Conservation (phyloP, 2,797 vertebrate species). For the Eulemur albifrons region DNA sequence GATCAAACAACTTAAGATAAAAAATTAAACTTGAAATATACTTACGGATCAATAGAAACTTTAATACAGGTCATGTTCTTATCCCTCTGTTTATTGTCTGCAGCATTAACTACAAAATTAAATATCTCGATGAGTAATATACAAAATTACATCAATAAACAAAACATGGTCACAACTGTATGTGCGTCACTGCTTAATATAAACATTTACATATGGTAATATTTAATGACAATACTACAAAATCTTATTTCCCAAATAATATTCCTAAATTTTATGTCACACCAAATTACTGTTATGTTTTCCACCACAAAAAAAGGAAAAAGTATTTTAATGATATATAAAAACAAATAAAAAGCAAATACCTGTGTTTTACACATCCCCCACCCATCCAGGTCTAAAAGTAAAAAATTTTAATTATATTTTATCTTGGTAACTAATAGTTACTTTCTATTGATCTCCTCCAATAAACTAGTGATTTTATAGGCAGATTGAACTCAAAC, state of each 20-base stretch:
- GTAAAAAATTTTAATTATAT: slow-evolving; percentile 3
- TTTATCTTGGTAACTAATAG: slow-evolving; percentile 32
- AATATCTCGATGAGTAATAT: slow-evolving; percentile 55
- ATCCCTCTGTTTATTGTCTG: slow-evolving; percentile 99
- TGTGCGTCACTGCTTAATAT: neutral
- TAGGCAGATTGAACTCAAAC: neutral
- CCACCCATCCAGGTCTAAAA: neutral
- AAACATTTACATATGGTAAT: neutral
- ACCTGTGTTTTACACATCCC: neutral
- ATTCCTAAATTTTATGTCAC: slow-evolving; percentile 40
- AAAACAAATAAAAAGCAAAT: slow-evolving; percentile 32
- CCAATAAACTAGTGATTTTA: slow-evolving; percentile 38
- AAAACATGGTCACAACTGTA: neutral
- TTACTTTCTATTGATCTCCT: slow-evolving; percentile 17
- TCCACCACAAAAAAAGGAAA: neutral
- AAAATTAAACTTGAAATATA: slow-evolving; percentile 80
- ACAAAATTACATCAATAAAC: slow-evolving; percentile 1
- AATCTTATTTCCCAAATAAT: slow-evolving; percentile 39
- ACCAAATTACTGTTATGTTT: slow-evolving; percentile 25
- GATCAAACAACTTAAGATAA: slow-evolving; percentile 38
- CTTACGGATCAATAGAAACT: slow-evolving; percentile 98
- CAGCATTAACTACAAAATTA: slow-evolving; percentile 94
- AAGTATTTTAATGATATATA: neutral
- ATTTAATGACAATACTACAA: neutral
- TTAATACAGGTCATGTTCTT: slow-evolving; percentile 98